Evolutionary conservation across 2,888 invertebrate species (phyloP), one percentile per base, ranked within the genome.

Genomic region (Podotricha telesiphe): DNA sequence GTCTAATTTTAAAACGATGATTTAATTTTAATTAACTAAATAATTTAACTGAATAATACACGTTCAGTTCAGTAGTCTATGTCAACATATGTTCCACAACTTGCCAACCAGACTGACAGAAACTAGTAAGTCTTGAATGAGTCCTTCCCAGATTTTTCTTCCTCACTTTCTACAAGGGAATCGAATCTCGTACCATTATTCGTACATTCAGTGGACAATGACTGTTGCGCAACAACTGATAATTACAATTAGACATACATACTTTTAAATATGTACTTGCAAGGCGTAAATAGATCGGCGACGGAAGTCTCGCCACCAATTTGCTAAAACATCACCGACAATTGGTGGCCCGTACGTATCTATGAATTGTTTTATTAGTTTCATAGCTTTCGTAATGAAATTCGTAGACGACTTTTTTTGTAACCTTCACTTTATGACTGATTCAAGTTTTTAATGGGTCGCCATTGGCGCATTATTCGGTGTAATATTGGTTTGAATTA

Each of bases 301-400:
- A 70, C 75, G 65, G 37, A 61, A 62, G 76, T 74, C 76, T 76
- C 69, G 74, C 66, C 76, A 63, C 70, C 73, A 76, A 76, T 76
- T 76, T 70, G 65, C 74, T 73, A 68, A 70, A 51, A 48, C 42
- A 50, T 37, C 11, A 22, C 68, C 55, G 58, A 58, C 69, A 71
- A 71, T 72, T 72, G 47, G 65, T 47, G 50, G 45, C 28, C 47
- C 55, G 63, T 63, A 67, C 55, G 63, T 63, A 67, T 61, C 71
- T 59, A 56, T 17, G 63, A 67, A 70, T 65, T 59, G 53, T 58
- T 71, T 66, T 69, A 67, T 66, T 63, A 45, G 47, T 45, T 65
- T 13, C 20, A 34, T 20, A 47, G 51, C 50, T 51, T 22, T 64
- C 22, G 19, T 51, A 59, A 59, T 59, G 15, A 20, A 61, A 17